Percentiles rank a stretch among this genome's conserved stretches.
phyloP scores from a whole-genome alignment of 2,888 invertebrate genomes.

The Byasa hedistus region DNA sequence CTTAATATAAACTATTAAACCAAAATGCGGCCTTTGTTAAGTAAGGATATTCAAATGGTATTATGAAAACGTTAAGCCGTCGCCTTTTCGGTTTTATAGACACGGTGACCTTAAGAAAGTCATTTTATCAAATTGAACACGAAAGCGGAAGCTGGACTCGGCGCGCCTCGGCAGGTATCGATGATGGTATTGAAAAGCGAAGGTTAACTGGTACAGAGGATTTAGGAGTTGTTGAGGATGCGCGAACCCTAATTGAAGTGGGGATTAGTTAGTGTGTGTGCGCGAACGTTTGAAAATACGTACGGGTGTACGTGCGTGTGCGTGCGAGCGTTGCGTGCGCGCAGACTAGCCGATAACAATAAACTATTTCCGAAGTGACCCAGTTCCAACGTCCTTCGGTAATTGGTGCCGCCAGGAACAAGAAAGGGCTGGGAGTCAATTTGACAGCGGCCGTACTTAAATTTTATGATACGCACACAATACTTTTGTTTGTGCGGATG shows the following conservation, averaged over 20 bases:
- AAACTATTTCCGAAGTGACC: slow-evolving; percentile 81
- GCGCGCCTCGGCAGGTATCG: slow-evolving; percentile 43
- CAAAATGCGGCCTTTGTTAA: slow-evolving; percentile 65
- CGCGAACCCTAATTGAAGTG: slow-evolving; percentile 63
- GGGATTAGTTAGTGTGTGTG: slow-evolving; percentile 53
- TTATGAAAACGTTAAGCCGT: slow-evolving; percentile 63
- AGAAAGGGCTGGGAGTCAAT: slow-evolving; percentile 74
- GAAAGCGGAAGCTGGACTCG: slow-evolving; percentile 66
- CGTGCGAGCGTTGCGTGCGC: slow-evolving; percentile 66
- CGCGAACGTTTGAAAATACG: slow-evolving; percentile 66
- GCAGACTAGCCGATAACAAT: slow-evolving; percentile 77
- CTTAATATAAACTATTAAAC: slow-evolving; percentile 71
- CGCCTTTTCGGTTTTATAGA: slow-evolving; percentile 71
- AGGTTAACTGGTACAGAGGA: slow-evolving; percentile 65
- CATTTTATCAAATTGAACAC: slow-evolving; percentile 50
- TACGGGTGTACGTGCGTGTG: slow-evolving; percentile 47
- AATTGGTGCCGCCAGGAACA: slow-evolving; percentile 78
- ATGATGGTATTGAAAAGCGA: slow-evolving; percentile 55
- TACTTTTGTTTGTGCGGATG: slow-evolving; percentile 49
- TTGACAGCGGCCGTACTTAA: slow-evolving; percentile 57
- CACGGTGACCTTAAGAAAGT: slow-evolving; percentile 71
- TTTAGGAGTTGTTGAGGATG: slow-evolving; percentile 62
- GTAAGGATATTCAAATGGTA: slow-evolving; percentile 59
- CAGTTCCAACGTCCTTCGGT: slow-evolving; percentile 78
- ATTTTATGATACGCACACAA: slow-evolving; percentile 59